These are phyloP conservation scores for Polydrusus cervinus DNA, from an alignment of 2,888 invertebrate species.

Conservation along the genomic window DNA sequence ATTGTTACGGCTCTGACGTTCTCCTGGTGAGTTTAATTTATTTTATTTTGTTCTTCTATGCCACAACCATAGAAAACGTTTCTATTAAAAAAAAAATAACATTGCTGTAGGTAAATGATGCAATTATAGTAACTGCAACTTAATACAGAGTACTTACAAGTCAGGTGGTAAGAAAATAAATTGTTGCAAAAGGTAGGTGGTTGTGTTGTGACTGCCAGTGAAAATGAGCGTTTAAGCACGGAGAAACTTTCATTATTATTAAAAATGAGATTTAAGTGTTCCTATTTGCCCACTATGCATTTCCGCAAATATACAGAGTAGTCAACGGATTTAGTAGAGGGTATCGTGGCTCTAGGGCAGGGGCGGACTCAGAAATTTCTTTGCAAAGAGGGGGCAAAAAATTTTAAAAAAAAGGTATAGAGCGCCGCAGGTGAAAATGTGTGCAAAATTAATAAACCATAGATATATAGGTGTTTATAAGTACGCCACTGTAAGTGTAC, in stretches of 20 bases:
- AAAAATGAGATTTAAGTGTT: conserved; percentile 24
- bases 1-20: no score
- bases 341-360: no score
- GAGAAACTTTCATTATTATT: conserved; percentile 24
- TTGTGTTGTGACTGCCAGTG: conserved; percentile 22
- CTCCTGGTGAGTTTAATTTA: background rate
- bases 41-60: background rate
- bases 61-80: background rate
- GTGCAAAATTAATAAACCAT: no score
- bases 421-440: no score
- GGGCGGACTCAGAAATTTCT: no score
- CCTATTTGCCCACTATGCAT: conserved; percentile 22
- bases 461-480: no score
- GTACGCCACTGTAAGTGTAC: no score
- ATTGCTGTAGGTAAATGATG: conserved; percentile 36
- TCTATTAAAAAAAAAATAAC: conserved; percentile 12
- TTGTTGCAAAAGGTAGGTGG: conserved; percentile 20
- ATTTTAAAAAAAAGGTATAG: no score
- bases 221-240: conserved; percentile 39
- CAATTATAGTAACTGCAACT: conserved; percentile 32
- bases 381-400: no score
- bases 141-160: conserved; percentile 35
- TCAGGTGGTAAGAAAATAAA: conserved; percentile 26
- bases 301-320: conserved; percentile 24
- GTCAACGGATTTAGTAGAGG: background rate